Evolutionary conservation across 2,113 vertebrate species (phyloP), one percentile per base, ranked within the genome.

Genomic region (Asarcornis scutulata): DNA sequence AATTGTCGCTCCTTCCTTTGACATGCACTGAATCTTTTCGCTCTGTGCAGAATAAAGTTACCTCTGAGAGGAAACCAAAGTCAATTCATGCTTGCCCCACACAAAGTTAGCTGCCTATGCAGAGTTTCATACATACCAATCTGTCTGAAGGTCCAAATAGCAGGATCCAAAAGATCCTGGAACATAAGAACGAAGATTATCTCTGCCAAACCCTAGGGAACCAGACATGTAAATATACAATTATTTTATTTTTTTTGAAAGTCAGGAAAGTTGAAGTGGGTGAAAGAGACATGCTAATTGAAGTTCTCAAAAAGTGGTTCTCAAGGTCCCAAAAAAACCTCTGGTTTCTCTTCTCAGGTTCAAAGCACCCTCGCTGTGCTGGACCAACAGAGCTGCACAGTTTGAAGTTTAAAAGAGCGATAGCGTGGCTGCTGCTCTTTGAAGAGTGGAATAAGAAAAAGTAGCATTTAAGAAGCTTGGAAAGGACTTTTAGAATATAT

Each of bases 381-480:
- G 92, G 92, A 95, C 93, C 93, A 95, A 92, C 85, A 93, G 91
- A 96, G 95, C 86, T 97, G 93, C 90, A 92, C 52, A 87, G 97
- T 98, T 98, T 98, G 98, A 98, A 97, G 97, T 95, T 91, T 89
- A 96, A 97, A 97, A 93, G 95, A 89, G 75, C 94, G 91, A 97
- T 96, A 96, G 92, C 23, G 13, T 95, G 79, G 95, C 96, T 95
- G 88, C 93, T 96, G 59, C 34, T 92, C 97, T 98, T 98, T 98
- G 97, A 98, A 98, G 94, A 93, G 42, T 38, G 31, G 72, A 97
- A 96, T 97, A 97, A 97, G 96, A 86, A 97, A 88, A 64, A 97
- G 95, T 91, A 93, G 83, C 95, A 93, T 97, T 98, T 97, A 96
- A 92, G 96, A 95, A 95, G 85, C 91, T 95, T 97, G 68, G 92